Evolutionary conservation across 2,113 vertebrate species (phyloP).

Genomic region (Oreochromis aureus): DNA sequence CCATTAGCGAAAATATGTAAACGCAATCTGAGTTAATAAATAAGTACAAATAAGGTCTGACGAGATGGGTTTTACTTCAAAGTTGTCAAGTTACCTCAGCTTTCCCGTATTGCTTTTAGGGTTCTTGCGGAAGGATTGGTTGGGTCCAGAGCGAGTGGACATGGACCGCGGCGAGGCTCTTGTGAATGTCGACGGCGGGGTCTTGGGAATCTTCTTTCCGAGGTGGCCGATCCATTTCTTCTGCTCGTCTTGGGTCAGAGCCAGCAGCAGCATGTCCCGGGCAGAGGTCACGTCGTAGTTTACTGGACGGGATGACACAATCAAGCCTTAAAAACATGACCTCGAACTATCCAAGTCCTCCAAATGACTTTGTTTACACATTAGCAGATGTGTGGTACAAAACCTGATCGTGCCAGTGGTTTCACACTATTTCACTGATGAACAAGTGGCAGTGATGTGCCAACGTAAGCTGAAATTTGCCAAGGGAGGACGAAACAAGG

Average conservation of each 20-base stretch:
- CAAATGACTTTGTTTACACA: neutral
- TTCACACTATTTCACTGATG: neutral
- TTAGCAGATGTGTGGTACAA: neutral
- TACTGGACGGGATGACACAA: constrained; percentile 64
- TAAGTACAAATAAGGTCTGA: neutral
- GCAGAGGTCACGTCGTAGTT: constrained; percentile 97
- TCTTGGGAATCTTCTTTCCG: constrained; percentile 98
- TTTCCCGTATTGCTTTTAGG: constrained; percentile 92
- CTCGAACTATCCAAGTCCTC: neutral
- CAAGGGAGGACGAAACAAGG: neutral
- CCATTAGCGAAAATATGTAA: neutral
- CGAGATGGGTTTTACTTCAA: neutral
- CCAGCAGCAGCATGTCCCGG: constrained; percentile 93
- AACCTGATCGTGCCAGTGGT: neutral
- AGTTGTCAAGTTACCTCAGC: constrained; percentile 80
- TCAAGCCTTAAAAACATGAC: neutral
- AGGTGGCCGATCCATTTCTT: constrained; percentile 98
- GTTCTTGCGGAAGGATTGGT: constrained; percentile 95
- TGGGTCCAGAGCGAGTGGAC: constrained; percentile 89
- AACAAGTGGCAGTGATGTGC: neutral
- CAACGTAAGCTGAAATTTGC: neutral
- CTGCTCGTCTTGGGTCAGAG: constrained; percentile 94
- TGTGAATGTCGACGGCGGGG: constrained; percentile 87
- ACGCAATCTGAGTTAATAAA: neutral
- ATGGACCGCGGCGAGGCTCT: constrained; percentile 89